Percentiles rank a stretch among this genome's conserved stretches.
Evolutionary conservation across 2,797 vertebrate species (phyloP).

Genomic region (Gymnopithys bicolor): DNA sequence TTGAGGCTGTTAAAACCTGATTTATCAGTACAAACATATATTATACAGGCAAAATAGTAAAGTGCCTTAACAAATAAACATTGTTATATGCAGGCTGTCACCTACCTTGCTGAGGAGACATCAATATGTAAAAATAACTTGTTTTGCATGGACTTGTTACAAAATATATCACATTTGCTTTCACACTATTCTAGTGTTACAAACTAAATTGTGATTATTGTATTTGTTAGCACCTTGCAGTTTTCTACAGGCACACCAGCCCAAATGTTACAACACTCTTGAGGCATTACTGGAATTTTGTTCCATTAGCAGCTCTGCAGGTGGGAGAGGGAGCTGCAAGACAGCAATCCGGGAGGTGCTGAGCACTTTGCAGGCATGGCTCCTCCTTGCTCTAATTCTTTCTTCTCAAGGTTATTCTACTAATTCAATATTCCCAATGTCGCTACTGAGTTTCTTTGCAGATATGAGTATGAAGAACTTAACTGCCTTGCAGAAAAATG

Average conservation of each 20-base stretch:
- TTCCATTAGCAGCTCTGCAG: neutral
- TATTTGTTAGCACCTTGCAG: neutral
- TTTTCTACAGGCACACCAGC: neutral
- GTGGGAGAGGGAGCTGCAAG: neutral
- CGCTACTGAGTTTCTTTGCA: neutral
- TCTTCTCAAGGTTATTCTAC: neutral
- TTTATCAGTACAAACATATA: neutral
- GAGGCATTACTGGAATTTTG: neutral
- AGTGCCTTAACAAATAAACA: neutral
- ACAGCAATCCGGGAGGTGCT: neutral
- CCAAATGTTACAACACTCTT: neutral
- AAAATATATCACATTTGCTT: neutral
- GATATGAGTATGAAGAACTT: neutral
- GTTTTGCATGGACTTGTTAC: neutral
- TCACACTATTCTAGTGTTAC: neutral
- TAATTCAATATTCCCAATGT: neutral
- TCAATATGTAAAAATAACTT: neutral
- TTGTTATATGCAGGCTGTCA: neutral
- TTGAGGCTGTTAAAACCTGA: neutral
- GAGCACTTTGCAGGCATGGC: accelerated
- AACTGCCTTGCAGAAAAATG: neutral
- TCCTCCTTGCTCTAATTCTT: neutral
- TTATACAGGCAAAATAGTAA: neutral
- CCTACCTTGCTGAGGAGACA: neutral
- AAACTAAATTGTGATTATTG: neutral